Conservation (phyloP, 2,113 vertebrate species). For the Cepphus grylle region DNA sequence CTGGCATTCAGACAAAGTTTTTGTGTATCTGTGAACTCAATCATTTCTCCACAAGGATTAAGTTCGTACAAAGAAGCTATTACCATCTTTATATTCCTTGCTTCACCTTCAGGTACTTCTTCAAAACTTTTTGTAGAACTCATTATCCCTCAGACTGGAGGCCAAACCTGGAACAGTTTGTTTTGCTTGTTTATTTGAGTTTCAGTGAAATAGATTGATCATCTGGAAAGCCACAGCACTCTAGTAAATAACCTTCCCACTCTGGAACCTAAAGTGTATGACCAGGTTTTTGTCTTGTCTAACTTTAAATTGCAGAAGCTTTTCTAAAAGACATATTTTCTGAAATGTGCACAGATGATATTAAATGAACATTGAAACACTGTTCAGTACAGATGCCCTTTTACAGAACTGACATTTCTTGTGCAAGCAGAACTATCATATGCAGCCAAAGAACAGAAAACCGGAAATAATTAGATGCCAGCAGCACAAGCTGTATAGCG, state of each 20-base stretch:
- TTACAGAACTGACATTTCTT: slow-evolving; percentile 12
- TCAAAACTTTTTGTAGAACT: neutral
- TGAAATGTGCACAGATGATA: neutral
- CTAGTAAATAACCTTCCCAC: neutral
- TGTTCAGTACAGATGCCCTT: slow-evolving; percentile 9
- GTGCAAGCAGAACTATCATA: neutral
- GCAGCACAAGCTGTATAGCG: slow-evolving; percentile 30
- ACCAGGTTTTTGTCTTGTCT: neutral
- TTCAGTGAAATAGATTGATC: neutral
- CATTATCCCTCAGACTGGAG: neutral
- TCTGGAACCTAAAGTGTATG: accelerated
- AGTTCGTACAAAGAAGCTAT: neutral
- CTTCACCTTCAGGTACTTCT: neutral
- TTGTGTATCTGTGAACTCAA: neutral
- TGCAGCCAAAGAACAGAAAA: slow-evolving; percentile 29
- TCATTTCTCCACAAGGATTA: neutral
- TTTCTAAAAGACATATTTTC: neutral
- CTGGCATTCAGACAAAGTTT: neutral
- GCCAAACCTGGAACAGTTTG: neutral
- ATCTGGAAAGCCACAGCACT: neutral
- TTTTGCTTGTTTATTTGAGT: neutral
- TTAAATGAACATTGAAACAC: neutral
- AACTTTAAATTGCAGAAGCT: neutral
- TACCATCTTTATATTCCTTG: neutral
- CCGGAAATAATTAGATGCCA: slow-evolving; percentile 64